A percentile compares a stretch with the other conserved stretches of the same genome.
Conservation (phyloP, 1,140 invertebrate species). For the Ceratoteleas bidentatus region DNA sequence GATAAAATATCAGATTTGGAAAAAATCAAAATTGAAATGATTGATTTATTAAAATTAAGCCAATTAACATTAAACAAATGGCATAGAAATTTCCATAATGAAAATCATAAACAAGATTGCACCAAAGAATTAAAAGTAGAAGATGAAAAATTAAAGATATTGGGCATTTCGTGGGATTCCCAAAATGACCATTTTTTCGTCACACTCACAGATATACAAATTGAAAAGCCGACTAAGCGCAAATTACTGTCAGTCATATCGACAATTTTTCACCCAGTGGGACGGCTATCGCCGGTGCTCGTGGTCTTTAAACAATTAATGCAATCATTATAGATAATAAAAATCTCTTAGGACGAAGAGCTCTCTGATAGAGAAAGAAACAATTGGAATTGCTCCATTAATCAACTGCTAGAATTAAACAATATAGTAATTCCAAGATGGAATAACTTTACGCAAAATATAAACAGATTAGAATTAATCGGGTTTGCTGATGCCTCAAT, state of each 20-base stretch:
- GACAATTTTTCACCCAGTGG: neutral
- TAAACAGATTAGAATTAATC: neutral
- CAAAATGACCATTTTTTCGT: neutral
- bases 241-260: too few species aligned
- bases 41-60: neutral
- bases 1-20: too few species aligned
- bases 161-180: too few species aligned
- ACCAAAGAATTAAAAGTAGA: neutral
- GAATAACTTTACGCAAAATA: neutral
- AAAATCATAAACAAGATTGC: too few species aligned
- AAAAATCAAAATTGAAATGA: constrained; percentile 5
- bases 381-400: neutral
- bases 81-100: neutral
- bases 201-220: too few species aligned
- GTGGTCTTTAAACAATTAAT: too few species aligned
- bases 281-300: neutral
- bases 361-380: neutral
- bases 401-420: too few species aligned
- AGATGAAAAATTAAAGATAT: neutral
- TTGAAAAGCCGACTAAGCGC: too few species aligned
- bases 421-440: neutral
- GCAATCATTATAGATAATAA: neutral
- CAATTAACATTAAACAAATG: neutral
- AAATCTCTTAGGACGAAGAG: neutral
- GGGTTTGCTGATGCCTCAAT: neutral